These are phyloP conservation scores for Periophthalmus modestus DNA, from an alignment of 2,113 vertebrate species.

Conservation along the genomic window DNA sequence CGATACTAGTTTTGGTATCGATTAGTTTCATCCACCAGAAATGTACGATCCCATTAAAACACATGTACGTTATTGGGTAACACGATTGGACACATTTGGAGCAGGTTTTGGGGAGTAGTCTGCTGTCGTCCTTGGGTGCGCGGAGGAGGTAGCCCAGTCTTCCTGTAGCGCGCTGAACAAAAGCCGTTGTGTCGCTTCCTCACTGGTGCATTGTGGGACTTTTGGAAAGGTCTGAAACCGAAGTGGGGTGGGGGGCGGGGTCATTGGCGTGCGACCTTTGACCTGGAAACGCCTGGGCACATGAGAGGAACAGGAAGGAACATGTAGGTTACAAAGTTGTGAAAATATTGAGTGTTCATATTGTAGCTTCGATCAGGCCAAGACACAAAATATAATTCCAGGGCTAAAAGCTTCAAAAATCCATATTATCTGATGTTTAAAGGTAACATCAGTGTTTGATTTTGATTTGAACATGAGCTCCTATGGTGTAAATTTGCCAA, in stretches of 20 bases:
- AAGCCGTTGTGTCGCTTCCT: slow-evolving; percentile 67
- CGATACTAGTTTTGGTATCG: too few species aligned
- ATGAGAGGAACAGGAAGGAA: slow-evolving; percentile 58
- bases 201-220: slow-evolving; percentile 65
- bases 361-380: background rate
- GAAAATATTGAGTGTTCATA: background rate
- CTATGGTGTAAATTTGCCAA: too few species aligned
- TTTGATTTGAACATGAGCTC: too few species aligned
- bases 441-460: too few species aligned
- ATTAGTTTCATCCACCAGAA: too few species aligned
- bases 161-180: slow-evolving; percentile 61
- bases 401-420: background rate
- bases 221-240: slow-evolving; percentile 23
- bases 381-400: background rate
- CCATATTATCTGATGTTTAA: background rate
- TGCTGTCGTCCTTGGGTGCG: background rate
- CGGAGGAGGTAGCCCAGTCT: slow-evolving; percentile 33
- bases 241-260: slow-evolving; percentile 43
- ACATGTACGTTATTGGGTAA: too few species aligned
- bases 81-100: background rate
- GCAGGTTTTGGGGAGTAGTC: background rate
- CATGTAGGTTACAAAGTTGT: background rate
- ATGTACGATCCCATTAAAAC: too few species aligned
- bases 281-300: slow-evolving; percentile 61
- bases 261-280: slow-evolving; percentile 68